Evolutionary conservation across 1,140 invertebrate genomes (phyloP).

Genomic region (Dreissena rostriformis): DNA sequence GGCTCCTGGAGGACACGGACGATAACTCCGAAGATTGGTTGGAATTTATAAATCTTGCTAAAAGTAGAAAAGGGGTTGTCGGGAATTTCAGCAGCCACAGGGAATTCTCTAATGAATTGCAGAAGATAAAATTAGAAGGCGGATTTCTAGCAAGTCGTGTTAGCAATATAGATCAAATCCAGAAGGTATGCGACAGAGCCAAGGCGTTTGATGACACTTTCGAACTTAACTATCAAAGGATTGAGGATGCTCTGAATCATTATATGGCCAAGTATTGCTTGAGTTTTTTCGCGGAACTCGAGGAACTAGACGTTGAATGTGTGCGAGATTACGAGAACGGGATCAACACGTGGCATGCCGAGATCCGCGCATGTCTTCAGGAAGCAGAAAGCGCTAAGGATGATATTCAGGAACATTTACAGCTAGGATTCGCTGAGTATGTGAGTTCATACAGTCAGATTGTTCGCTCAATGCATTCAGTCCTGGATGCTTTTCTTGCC

Average conservation of each 20-base stretch:
- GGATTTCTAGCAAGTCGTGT: slow-evolving; percentile 36
- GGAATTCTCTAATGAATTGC: slow-evolving; percentile 36
- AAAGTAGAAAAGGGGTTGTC: not conserved
- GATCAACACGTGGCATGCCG: slow-evolving; percentile 49
- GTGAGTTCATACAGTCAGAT: slow-evolving; percentile 26
- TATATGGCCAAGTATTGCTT: slow-evolving; percentile 57
- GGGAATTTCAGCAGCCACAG: slow-evolving; percentile 6
- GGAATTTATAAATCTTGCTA: slow-evolving; percentile 42
- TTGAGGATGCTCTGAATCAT: slow-evolving; percentile 38
- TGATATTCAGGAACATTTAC: slow-evolving; percentile 16
- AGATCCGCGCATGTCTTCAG: slow-evolving; percentile 13
- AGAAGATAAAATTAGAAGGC: slow-evolving; percentile 13
- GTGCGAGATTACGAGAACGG: slow-evolving; percentile 53
- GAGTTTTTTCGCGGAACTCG: slow-evolving; percentile 49
- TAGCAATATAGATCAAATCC: slow-evolving; percentile 23
- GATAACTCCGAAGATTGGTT: slow-evolving; percentile 50
- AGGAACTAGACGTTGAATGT: slow-evolving; percentile 44
- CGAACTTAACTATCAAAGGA: slow-evolving; percentile 22
- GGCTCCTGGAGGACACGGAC: slow-evolving; percentile 37
- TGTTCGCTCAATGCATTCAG: slow-evolving; percentile 37
- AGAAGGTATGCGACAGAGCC: slow-evolving; percentile 36
- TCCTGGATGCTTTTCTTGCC: slow-evolving; percentile 35
- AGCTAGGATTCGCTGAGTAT: slow-evolving; percentile 39
- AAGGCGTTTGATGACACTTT: slow-evolving; percentile 36
- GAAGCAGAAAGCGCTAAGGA: slow-evolving; percentile 34